A percentile compares a stretch with the other conserved stretches of the same genome.
phyloP scores from a whole-genome alignment of 2,888 invertebrate species.

The Ethmia dodecea region DNA sequence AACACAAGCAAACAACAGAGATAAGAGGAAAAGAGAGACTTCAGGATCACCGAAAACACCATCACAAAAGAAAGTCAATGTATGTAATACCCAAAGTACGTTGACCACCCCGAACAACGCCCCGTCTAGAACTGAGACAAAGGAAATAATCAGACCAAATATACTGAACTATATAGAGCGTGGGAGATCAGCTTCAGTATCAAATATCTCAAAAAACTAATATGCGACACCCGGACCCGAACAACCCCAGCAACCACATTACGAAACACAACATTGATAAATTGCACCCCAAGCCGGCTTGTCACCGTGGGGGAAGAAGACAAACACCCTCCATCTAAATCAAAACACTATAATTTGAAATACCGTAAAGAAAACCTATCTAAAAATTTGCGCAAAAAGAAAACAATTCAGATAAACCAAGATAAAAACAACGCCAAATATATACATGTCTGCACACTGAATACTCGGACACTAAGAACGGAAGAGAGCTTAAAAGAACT shows the following conservation, averaged over 20 bases:
- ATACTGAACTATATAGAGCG: slow-evolving; percentile 11
- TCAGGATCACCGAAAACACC: slow-evolving; percentile 14
- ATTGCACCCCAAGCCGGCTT: slow-evolving; percentile 20
- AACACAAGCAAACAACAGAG: slow-evolving; percentile 7
- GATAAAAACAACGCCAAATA: too few relatives aligned
- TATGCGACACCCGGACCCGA: neutral
- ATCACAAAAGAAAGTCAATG: slow-evolving; percentile 13
- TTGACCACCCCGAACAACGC: slow-evolving; percentile 1
- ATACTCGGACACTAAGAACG: slow-evolving; percentile 17
- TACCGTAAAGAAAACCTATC: too few relatives aligned
- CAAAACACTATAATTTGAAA: neutral
- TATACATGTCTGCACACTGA: slow-evolving; percentile 15
- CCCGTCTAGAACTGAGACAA: slow-evolving; percentile 8
- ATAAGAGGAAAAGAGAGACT: slow-evolving; percentile 18
- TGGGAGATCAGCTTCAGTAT: slow-evolving; percentile 10
- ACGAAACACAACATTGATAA: neutral
- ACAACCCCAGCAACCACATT: neutral
- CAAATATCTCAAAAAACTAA: slow-evolving; percentile 13
- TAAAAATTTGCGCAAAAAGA: too few relatives aligned
- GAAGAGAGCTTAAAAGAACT: slow-evolving; percentile 15
- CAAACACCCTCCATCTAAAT: slow-evolving; percentile 15
- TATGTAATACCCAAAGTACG: neutral
- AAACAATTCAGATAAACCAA: too few relatives aligned
- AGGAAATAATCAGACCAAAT: slow-evolving; percentile 13
- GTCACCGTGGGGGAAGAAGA: slow-evolving; percentile 22